These are phyloP conservation scores for Turritopsis rubra DNA, from an alignment of 30 jellyfish, hydroid and myxozoan genomes.

Conservation along the genomic window DNA sequence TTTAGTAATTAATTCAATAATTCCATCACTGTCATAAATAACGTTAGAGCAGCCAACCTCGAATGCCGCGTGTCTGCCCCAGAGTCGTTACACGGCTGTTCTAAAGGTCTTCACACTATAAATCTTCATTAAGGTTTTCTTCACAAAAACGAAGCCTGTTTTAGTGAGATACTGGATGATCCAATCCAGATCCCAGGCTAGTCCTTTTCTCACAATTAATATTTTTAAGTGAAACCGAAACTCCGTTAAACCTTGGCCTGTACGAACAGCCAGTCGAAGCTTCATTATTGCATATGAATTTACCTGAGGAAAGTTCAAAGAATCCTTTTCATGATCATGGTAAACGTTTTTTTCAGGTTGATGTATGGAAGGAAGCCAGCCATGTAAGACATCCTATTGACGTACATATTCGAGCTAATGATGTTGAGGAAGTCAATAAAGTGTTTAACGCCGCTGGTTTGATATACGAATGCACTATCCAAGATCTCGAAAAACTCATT, in stretches of 20 bases:
- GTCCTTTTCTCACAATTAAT: too few relatives aligned
- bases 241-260: too few relatives aligned
- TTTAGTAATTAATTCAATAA: neutral
- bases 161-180: too few relatives aligned
- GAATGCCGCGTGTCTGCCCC: too few relatives aligned
- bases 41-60: neutral
- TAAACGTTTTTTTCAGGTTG: neutral
- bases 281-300: neutral
- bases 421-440: slow-evolving; percentile 8
- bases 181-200: too few relatives aligned
- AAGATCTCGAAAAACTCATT: slow-evolving; percentile 46
- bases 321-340: too few relatives aligned
- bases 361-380: slow-evolving; percentile 38
- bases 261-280: neutral
- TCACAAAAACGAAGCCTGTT: too few relatives aligned
- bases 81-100: too few relatives aligned
- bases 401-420: slow-evolving; percentile 44
- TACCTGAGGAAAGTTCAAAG: too few relatives aligned
- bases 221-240: too few relatives aligned
- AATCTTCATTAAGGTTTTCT: too few relatives aligned
- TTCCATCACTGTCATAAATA: neutral
- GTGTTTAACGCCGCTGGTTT: slow-evolving; percentile 20
- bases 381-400: slow-evolving; percentile 51
- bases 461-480: slow-evolving; percentile 19
- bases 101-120: too few relatives aligned